A percentile compares a stretch with the other conserved stretches of the same genome.
phyloP scores from a whole-genome alignment of 2,888 invertebrate species.

The Sympetrum striolatum region DNA sequence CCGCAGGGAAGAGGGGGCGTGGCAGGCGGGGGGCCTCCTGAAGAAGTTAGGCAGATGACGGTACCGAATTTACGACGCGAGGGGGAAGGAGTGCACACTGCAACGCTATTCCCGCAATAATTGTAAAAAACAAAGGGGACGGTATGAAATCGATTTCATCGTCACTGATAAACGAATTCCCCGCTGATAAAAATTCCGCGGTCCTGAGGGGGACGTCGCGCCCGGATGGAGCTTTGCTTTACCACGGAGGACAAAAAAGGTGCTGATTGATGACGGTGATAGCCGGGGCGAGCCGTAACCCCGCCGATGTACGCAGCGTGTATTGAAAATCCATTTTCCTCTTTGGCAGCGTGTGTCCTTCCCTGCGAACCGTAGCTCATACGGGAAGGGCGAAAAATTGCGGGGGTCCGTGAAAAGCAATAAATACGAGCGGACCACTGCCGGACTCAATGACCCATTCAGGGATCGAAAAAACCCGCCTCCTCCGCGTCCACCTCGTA shows the following conservation, averaged over 20 bases:
- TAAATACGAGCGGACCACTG: background rate
- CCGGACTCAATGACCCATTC: background rate
- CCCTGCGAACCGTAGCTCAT: background rate
- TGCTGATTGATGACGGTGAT: constrained; percentile 4
- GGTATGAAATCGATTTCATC: too few species aligned
- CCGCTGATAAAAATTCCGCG: too few species aligned
- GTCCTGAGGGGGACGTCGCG: too few species aligned
- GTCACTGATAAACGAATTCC: too few species aligned
- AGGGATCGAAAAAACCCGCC: background rate
- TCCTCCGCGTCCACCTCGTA: background rate
- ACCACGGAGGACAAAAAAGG: background rate
- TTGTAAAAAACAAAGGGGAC: too few species aligned
- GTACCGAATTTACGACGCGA: too few species aligned
- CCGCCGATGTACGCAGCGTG: background rate
- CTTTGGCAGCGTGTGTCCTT: background rate
- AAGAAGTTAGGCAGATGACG: too few species aligned
- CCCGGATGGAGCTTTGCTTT: background rate
- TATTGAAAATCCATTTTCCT: constrained; percentile 19
- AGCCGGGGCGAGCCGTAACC: background rate
- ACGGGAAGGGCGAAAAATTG: background rate
- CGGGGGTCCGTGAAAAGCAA: background rate
- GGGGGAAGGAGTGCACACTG: too few species aligned
- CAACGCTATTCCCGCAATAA: too few species aligned
- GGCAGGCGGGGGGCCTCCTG: too few species aligned
- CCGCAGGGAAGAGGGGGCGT: too few species aligned